Conservation (phyloP, 2,113 vertebrate genomes). For the Illadopsis cleaveri region DNA sequence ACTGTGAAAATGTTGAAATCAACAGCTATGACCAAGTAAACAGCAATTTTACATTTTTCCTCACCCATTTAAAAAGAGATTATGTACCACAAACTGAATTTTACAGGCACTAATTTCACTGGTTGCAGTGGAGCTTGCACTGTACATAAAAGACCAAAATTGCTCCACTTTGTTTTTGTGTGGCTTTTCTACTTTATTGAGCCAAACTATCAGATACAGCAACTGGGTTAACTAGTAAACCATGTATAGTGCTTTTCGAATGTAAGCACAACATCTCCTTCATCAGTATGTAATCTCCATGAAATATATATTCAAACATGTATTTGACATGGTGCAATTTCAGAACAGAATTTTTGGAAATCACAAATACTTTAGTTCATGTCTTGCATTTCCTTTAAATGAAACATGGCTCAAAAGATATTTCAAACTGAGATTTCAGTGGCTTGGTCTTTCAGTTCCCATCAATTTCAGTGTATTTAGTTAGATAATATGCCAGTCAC, state of each 20-base stretch:
- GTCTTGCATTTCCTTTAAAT: background rate
- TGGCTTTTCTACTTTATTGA: background rate
- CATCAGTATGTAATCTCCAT: background rate
- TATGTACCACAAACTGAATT: background rate
- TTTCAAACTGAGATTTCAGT: background rate
- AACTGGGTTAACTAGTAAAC: background rate
- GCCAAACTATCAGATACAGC: background rate
- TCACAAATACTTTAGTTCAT: background rate
- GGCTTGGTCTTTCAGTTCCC: background rate
- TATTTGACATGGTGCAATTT: background rate
- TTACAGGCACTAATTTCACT: background rate
- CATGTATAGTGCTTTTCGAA: fast-evolving
- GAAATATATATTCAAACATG: background rate
- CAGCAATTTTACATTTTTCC: background rate
- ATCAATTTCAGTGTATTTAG: background rate
- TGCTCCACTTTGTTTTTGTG: background rate
- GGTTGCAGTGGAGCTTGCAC: background rate
- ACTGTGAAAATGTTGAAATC: background rate
- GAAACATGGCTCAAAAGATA: background rate
- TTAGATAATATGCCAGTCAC: background rate
- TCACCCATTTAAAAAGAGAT: background rate
- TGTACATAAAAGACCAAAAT: background rate
- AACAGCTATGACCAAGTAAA: background rate
- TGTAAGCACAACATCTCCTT: background rate
- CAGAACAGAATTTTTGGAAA: background rate